Percentiles rank a stretch among this genome's conserved stretches.
phyloP scores from a whole-genome alignment of 2,888 invertebrate species.

The Nomada lathburiana region DNA sequence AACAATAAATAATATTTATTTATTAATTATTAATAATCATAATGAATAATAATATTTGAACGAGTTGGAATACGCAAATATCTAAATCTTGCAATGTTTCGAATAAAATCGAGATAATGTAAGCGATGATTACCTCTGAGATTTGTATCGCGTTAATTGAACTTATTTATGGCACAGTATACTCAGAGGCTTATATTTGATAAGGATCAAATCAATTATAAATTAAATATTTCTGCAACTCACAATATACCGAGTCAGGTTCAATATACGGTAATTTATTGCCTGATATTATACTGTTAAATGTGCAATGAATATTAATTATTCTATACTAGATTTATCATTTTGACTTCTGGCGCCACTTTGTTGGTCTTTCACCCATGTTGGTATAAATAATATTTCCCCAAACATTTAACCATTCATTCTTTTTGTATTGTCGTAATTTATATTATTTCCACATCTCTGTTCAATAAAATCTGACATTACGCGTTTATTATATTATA shows the following conservation, averaged over 20 bases:
- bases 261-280: no score
- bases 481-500: not conserved
- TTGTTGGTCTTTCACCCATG: no score
- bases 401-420: not conserved
- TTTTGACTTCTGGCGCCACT: no score
- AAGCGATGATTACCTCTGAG: not conserved
- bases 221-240: no score
- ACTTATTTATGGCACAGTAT: constrained; percentile 14
- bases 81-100: not conserved
- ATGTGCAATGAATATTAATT: no score
- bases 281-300: no score
- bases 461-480: constrained; percentile 17
- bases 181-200: not conserved
- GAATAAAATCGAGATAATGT: not conserved
- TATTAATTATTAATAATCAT: no score
- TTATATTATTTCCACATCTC: not conserved
- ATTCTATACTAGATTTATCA: not conserved
- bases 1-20: no score
- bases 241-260: no score
- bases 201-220: not conserved
- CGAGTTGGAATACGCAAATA: not conserved
- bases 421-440: not conserved
- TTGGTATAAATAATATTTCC: no score
- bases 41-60: no score
- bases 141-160: not conserved